Conservation (phyloP, 1,140 invertebrate genomes). For the Drusus annulatus region DNA sequence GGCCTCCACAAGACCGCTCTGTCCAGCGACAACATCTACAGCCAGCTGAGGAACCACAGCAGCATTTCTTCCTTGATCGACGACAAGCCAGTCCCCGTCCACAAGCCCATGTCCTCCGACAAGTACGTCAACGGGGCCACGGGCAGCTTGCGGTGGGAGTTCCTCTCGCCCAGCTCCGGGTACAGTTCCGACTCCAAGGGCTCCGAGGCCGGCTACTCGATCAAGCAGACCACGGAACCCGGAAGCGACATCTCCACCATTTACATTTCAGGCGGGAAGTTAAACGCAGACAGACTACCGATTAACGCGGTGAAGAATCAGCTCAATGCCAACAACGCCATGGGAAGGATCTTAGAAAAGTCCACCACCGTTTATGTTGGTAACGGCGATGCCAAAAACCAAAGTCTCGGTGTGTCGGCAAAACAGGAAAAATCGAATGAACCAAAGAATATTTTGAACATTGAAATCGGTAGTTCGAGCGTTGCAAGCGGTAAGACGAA, state of each 20-base stretch:
- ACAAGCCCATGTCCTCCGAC: conserved; percentile 63
- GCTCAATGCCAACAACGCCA: conserved; percentile 69
- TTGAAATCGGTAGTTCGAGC: conserved; percentile 64
- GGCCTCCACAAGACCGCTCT: conserved; percentile 60
- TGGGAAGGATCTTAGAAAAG: conserved; percentile 70
- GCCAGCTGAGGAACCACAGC: conserved; percentile 64
- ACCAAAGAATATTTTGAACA: conserved; percentile 63
- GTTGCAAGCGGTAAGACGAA: neutral
- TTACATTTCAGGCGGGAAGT: conserved; percentile 50
- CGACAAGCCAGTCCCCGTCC: conserved; percentile 67
- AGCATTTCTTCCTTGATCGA: conserved; percentile 58
- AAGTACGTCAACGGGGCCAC: conserved; percentile 63
- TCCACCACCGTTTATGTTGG: conserved; percentile 69
- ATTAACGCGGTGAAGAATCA: conserved; percentile 61
- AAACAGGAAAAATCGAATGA: conserved; percentile 56
- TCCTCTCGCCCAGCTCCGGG: conserved; percentile 63
- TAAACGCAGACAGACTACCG: conserved; percentile 43
- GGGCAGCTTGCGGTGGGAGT: conserved; percentile 64
- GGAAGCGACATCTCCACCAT: conserved; percentile 62
- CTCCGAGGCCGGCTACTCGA: conserved; percentile 61
- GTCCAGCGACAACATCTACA: conserved; percentile 66
- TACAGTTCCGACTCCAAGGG: conserved; percentile 67
- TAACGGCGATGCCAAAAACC: conserved; percentile 64
- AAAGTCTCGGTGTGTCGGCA: conserved; percentile 58
- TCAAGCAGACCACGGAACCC: conserved; percentile 68